These are phyloP conservation scores for Lochmaea crataegi DNA, from an alignment of 2,888 invertebrate species.

Conservation along the genomic window DNA sequence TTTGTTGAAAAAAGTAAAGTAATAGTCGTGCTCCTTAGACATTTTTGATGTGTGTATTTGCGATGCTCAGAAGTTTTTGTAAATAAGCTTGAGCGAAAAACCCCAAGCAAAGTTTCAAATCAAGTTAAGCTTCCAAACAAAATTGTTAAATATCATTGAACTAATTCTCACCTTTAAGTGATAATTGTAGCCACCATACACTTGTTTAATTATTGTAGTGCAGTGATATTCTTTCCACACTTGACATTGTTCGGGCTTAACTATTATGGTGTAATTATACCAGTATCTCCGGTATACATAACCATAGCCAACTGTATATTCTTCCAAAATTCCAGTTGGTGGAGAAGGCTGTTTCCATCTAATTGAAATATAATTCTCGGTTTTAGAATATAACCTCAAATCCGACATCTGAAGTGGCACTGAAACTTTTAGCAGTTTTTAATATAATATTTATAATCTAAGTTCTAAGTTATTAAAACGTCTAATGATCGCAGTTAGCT, in stretches of 20 bases:
- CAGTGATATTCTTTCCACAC: constrained; percentile 46
- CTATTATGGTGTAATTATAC: too few relatives aligned
- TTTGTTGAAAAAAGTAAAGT: too few relatives aligned
- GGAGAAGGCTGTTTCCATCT: constrained; percentile 54
- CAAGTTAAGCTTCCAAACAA: too few relatives aligned
- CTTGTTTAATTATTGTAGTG: constrained; percentile 33
- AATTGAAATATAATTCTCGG: constrained; percentile 46
- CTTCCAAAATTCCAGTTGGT: constrained; percentile 51
- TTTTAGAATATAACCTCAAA: constrained; percentile 45
- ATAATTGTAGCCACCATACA: constrained; percentile 5
- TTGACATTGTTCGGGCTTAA: constrained; percentile 29
- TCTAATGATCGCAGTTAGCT: too few relatives aligned
- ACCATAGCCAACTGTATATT: constrained; percentile 40
- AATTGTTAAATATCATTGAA: too few relatives aligned
- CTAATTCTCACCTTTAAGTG: constrained; percentile 24
- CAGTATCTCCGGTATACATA: not conserved
- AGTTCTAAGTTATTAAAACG: too few relatives aligned
- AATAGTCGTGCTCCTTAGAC: too few relatives aligned
- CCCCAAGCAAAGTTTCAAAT: too few relatives aligned
- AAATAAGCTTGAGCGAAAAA: too few relatives aligned
- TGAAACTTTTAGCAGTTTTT: constrained; percentile 26
- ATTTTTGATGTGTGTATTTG: too few relatives aligned
- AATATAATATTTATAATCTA: not conserved
- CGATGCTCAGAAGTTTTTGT: too few relatives aligned
- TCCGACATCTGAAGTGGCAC: constrained; percentile 37